These are phyloP conservation scores for Teleogryllus occipitalis DNA, from an alignment of 1,140 invertebrate species.

Conservation along the genomic window DNA sequence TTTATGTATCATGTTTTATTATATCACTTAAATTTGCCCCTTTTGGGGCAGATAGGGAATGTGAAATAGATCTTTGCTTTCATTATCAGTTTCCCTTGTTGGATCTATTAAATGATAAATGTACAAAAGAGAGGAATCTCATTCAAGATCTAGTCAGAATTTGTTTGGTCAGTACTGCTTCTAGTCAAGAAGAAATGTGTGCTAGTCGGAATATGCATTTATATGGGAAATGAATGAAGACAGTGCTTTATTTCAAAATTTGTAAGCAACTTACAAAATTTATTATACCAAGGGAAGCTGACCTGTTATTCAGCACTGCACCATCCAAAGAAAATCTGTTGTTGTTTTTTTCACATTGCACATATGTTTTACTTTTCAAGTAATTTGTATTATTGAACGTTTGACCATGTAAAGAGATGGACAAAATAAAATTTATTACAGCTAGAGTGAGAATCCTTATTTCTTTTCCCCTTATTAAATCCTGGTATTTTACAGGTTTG, in stretches of 20 bases:
- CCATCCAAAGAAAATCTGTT: conserved; percentile 17
- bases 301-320: conserved; percentile 16
- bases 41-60: too few relatives aligned
- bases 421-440: too few relatives aligned
- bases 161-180: background rate
- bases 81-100: background rate
- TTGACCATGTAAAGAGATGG: too few relatives aligned
- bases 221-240: background rate
- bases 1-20: too few relatives aligned
- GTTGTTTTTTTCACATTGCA: background rate
- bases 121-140: background rate
- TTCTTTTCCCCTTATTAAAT: too few relatives aligned
- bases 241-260: background rate
- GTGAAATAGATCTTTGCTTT: too few relatives aligned
- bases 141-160: background rate
- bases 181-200: background rate
- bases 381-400: too few relatives aligned
- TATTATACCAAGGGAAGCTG: conserved; percentile 13
- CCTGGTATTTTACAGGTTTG: too few relatives aligned
- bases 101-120: background rate
- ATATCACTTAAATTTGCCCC: too few relatives aligned
- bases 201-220: background rate
- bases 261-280: background rate
- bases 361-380: background rate
- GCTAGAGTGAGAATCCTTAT: too few relatives aligned